Percentiles rank a stretch among this genome's conserved stretches.
Evolutionary conservation across 2,888 invertebrate species (phyloP).

Genomic region (Metalampra italica): DNA sequence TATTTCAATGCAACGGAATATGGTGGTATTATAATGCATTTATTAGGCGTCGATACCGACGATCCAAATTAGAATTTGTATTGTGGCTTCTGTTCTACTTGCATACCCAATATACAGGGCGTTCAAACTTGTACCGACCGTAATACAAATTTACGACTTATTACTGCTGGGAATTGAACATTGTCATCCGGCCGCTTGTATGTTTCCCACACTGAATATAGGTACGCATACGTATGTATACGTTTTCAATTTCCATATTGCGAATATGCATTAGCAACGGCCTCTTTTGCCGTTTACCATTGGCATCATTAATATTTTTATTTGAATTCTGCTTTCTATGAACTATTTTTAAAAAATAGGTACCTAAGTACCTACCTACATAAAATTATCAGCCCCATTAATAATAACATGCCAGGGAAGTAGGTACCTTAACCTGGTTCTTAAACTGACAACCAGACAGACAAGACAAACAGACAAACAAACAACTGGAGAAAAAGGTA

Average conservation of each 20-base stretch:
- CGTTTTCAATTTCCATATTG: neutral
- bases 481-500: no score
- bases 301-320: no score
- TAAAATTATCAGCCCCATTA: no score
- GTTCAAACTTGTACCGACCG: constrained; percentile 13
- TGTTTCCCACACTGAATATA: neutral
- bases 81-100: neutral
- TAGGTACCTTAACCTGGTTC: no score
- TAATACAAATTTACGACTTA: constrained; percentile 57
- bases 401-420: no score
- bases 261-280: no score
- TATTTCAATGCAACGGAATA: neutral
- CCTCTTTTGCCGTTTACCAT: no score
- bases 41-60: neutral
- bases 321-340: no score
- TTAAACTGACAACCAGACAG: no score
- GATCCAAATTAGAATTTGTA: constrained; percentile 9
- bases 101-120: constrained; percentile 1
- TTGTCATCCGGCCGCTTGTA: constrained; percentile 27
- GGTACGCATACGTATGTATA: neutral
- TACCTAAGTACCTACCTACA: no score
- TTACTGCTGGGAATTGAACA: constrained; percentile 49
- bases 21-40: neutral
- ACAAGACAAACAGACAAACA: no score
- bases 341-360: no score